A percentile compares a stretch with the other conserved stretches of the same genome.
Conservation (phyloP, 2,888 invertebrate genomes). For the Desoria tigrina region DNA sequence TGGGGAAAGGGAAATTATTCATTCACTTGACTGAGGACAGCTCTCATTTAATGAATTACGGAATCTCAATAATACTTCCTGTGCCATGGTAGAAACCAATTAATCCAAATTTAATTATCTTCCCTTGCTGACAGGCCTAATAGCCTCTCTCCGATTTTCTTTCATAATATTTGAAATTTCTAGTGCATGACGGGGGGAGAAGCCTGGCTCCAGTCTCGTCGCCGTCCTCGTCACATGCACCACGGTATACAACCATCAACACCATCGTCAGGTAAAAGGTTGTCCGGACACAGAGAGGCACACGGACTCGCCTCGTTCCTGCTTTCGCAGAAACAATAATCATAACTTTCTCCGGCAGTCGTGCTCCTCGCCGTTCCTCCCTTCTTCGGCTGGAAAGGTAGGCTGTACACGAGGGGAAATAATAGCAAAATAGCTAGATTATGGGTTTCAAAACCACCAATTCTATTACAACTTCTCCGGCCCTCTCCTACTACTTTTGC, state of each 20-base stretch:
- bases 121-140: slow-evolving; percentile 14
- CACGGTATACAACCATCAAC: no score
- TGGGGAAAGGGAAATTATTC: slow-evolving; percentile 23
- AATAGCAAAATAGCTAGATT: background rate
- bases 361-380: background rate
- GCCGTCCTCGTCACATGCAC: no score
- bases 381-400: background rate
- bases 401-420: background rate
- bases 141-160: slow-evolving; percentile 12
- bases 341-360: slow-evolving; percentile 14
- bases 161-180: slow-evolving; percentile 16
- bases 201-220: no score
- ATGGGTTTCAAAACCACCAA: no score
- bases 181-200: no score
- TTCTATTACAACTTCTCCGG: background rate
- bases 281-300: no score
- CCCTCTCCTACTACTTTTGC: background rate
- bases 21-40: slow-evolving; percentile 24
- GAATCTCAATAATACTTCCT: slow-evolving; percentile 28
- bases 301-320: no score
- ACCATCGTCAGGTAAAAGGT: no score
- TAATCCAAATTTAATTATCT: slow-evolving; percentile 27
- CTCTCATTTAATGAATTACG: slow-evolving; percentile 26
- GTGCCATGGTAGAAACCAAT: slow-evolving; percentile 26
- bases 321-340: slow-evolving; percentile 12